Evolutionary conservation across 2,888 invertebrate species (phyloP).

Genomic region (Limnephilus marmoratus): DNA sequence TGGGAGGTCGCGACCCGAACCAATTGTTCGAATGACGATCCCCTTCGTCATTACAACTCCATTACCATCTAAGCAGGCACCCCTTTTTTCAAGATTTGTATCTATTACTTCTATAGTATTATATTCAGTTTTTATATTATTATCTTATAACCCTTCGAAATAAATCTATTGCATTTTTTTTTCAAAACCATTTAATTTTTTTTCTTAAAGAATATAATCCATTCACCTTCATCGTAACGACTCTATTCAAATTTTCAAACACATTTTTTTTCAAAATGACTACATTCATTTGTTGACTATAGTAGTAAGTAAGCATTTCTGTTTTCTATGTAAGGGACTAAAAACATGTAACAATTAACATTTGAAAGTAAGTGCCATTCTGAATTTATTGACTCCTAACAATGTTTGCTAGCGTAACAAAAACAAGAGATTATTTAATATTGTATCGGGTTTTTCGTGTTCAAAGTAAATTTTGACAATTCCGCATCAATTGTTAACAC

Average conservation of each 20-base stretch:
- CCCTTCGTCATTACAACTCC: conserved; percentile 15
- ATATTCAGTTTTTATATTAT: no score
- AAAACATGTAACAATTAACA: background rate
- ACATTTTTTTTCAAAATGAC: no score
- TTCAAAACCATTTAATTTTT: no score
- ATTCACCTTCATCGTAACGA: no score
- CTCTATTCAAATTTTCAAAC: no score
- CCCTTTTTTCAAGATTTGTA: background rate
- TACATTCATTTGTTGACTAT: no score
- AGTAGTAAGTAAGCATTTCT: no score
- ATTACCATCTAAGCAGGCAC: background rate
- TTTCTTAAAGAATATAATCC: no score
- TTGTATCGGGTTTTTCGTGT: background rate
- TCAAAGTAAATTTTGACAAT: background rate
- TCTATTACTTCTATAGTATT: no score
- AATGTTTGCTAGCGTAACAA: background rate
- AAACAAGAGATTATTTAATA: background rate
- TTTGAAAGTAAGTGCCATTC: background rate
- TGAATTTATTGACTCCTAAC: background rate
- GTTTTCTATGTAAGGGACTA: no score
- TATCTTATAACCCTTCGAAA: no score
- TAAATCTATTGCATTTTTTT: no score
- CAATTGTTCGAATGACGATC: background rate
- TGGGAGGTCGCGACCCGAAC: conserved; percentile 10
- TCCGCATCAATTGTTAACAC: background rate